A percentile compares a stretch with the other conserved stretches of the same genome.
Conservation (phyloP, 2,888 invertebrate species). For the Melanargia galathea region DNA sequence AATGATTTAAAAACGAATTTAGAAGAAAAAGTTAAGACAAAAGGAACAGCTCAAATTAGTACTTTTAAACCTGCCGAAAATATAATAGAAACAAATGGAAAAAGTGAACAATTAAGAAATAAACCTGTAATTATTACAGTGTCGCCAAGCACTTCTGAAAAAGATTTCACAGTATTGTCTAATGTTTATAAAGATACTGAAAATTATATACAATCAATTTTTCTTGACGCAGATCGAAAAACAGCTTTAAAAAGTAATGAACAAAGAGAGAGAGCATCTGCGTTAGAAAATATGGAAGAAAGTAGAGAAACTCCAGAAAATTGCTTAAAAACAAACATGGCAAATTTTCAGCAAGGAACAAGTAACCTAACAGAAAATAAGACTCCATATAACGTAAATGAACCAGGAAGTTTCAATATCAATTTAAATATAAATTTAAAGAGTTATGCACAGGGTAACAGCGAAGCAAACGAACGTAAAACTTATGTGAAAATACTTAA, state of each 20-base stretch:
- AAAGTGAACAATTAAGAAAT: slow-evolving; percentile 5
- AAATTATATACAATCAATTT: slow-evolving; percentile 40
- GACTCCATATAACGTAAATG: slow-evolving; percentile 41
- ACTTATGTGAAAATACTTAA: slow-evolving; percentile 40
- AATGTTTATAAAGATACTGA: slow-evolving; percentile 40
- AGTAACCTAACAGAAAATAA: not conserved
- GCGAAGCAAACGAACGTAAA: slow-evolving; percentile 22
- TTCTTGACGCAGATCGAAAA: slow-evolving; percentile 20
- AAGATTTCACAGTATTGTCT: slow-evolving; percentile 17
- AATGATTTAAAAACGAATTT: slow-evolving; percentile 7
- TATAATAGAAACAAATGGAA: slow-evolving; percentile 2
- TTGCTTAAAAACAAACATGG: not conserved
- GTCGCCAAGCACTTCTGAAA: slow-evolving; percentile 6
- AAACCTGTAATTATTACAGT: not conserved
- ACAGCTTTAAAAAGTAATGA: not conserved
- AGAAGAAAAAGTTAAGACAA: not conserved
- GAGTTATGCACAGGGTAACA: slow-evolving; percentile 38
- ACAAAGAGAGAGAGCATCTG: not conserved
- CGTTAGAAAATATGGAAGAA: slow-evolving; percentile 4
- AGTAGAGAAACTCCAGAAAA: slow-evolving; percentile 6
- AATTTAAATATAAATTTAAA: slow-evolving; percentile 58
- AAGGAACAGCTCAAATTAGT: not conserved
- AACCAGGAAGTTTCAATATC: slow-evolving; percentile 54
- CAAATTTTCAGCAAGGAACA: not conserved
- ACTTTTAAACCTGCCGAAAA: not conserved